Base-by-base conservation (phyloP, 2,113 vertebrate species). In the Gallinago media region DNA sequence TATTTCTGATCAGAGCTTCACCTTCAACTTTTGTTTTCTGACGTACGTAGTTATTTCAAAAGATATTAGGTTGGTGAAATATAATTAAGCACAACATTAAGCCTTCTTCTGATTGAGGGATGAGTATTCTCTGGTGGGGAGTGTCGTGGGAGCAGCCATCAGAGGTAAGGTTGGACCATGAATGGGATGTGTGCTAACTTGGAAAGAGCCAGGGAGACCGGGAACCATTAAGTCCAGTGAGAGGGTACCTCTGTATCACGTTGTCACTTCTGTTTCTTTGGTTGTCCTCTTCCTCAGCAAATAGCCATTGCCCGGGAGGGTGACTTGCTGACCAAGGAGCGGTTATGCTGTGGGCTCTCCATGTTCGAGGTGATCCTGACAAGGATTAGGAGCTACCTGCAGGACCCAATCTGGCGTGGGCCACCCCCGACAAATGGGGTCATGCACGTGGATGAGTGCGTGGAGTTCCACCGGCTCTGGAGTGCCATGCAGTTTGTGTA, bases 401-500 rank as follows among this genome's bases (percentile, higher is more conserved):
- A 99, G 97, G 99, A 99, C 93, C 98, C 98, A 4, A 99, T 99
- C 97, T 99, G 99, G 99, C 98, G 99, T 0, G 99, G 99, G 20
- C 99, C 99, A 0, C 99, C 99, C 1, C 99, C 99, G 19, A 99
- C 99, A 73, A 99, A 99, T 1, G 99, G 99, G 0, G 99, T 99
- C 91, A 99, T 99, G 99, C 99, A 99, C 1, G 99, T 99, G 25
- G 99, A 99, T 0, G 99, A 99, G 97, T 99, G 99, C 1, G 98
- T 99, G 96, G 99, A 99, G 97, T 99, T 99, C 96, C 99, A 99
- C 96, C 99, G 99, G 54, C 99, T 99, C 84, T 99, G 99, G 99
- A 99, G 99, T 2, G 99, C 99, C 98, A 99, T 99, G 99, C 99
- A 99, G 97, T 99, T 99, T 18, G 99, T 99, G 23, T 99, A 99